Conservation (phyloP, 2,113 vertebrate species). For the Cyphomyrus plagiostoma region DNA sequence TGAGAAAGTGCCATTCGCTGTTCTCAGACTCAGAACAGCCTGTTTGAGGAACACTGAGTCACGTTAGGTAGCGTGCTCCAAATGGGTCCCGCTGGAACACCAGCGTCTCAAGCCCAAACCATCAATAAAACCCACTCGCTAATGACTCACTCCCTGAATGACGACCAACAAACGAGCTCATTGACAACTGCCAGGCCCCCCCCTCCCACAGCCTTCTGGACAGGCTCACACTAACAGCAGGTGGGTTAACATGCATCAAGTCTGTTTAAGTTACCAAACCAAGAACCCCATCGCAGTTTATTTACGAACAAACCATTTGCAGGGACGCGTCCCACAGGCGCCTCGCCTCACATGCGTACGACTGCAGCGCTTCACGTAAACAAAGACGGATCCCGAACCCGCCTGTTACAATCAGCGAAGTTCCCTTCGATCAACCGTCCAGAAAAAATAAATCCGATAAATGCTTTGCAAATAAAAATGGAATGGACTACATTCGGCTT, state of each 20-base stretch:
- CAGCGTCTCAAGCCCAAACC: conserved; percentile 33
- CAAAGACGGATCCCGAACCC: background rate
- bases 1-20: background rate
- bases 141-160: conserved; percentile 32
- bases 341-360: background rate
- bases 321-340: too few relatives aligned
- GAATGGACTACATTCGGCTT: background rate
- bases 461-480: background rate
- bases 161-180: background rate
- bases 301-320: background rate
- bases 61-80: conserved; percentile 36
- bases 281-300: background rate
- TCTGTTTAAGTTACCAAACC: background rate
- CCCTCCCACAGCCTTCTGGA: background rate
- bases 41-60: conserved; percentile 12
- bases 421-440: background rate
- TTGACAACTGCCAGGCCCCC: conserved; percentile 6
- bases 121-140: conserved; percentile 42
- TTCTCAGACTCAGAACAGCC: background rate
- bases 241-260: background rate
- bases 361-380: background rate
- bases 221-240: background rate
- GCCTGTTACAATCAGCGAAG: background rate
- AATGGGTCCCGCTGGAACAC: conserved; percentile 34
- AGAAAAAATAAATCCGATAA: background rate